Evolutionary conservation across 2,113 vertebrate species (phyloP).

Genomic region (Girardinichthys multiradiatus): DNA sequence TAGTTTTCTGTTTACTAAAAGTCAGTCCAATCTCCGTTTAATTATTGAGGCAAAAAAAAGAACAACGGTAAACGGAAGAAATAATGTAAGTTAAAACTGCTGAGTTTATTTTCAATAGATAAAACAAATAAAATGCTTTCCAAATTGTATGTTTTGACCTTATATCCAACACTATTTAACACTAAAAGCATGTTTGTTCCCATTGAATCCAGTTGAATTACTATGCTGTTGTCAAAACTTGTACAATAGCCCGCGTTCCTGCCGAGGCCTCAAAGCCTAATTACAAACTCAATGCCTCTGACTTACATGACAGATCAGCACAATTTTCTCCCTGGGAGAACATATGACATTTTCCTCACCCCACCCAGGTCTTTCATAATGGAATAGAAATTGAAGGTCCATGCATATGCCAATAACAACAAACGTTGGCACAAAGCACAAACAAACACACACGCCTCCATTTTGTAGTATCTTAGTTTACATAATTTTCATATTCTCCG

Average conservation of each 20-base stretch:
- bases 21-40: constrained; percentile 13
- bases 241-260: constrained; percentile 39
- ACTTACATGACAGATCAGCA: constrained; percentile 59
- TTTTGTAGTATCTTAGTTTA: no score
- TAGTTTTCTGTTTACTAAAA: constrained; percentile 6
- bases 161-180: neutral
- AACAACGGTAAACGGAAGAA: neutral
- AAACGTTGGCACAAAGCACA: neutral
- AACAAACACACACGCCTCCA: no score
- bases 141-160: neutral
- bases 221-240: constrained; percentile 21
- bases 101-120: neutral
- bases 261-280: constrained; percentile 62
- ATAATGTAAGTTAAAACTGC: neutral
- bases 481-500: neutral
- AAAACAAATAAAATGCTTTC: neutral
- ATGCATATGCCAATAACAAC: neutral
- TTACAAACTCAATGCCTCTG: constrained; percentile 51
- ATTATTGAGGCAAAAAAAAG: constrained; percentile 1
- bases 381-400: neutral
- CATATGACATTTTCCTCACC: constrained; percentile 43
- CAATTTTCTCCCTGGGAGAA: constrained; percentile 42
- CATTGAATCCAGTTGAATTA: constrained; percentile 23
- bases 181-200: constrained; percentile 7
- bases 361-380: neutral